These are phyloP conservation scores for Oenanthe oenanthe DNA, from an alignment of 2,113 vertebrate genomes.

Conservation along the genomic window DNA sequence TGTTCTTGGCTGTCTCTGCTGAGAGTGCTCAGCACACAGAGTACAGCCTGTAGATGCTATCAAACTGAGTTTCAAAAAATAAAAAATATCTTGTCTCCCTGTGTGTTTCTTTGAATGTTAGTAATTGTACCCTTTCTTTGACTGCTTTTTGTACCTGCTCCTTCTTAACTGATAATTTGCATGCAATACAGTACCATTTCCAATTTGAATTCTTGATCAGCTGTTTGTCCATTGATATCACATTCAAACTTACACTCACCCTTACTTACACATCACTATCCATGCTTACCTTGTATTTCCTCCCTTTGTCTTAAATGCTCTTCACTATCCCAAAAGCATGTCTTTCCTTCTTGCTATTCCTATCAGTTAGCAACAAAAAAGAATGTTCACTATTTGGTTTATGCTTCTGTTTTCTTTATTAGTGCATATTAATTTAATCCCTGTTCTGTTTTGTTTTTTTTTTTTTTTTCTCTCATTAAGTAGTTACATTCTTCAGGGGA, in stretches of 20 bases:
- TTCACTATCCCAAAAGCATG: not conserved
- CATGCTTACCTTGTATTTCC: not conserved
- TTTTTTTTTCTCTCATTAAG: not conserved
- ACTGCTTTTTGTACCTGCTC: not conserved
- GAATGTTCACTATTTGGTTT: not conserved
- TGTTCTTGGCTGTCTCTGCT: not conserved
- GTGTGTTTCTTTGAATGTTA: not conserved
- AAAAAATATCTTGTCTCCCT: not conserved
- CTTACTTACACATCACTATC: not conserved
- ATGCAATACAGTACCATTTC: not conserved
- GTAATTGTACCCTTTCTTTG: not conserved
- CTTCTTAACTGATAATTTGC: not conserved
- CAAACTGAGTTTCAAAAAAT: not conserved
- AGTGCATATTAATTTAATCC: not conserved
- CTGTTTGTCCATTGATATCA: not conserved
- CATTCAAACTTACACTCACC: not conserved
- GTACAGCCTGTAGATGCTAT: not conserved
- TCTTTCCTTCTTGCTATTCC: not conserved
- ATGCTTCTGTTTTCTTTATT: not conserved
- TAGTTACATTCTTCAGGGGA: not conserved
- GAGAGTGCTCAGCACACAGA: not conserved
- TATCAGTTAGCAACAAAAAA: not conserved
- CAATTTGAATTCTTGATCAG: not conserved
- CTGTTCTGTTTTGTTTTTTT: not conserved
- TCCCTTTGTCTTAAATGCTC: not conserved